Base-by-base conservation (phyloP, 2,113 vertebrate species). In the Syngnathoides biaculeatus region DNA sequence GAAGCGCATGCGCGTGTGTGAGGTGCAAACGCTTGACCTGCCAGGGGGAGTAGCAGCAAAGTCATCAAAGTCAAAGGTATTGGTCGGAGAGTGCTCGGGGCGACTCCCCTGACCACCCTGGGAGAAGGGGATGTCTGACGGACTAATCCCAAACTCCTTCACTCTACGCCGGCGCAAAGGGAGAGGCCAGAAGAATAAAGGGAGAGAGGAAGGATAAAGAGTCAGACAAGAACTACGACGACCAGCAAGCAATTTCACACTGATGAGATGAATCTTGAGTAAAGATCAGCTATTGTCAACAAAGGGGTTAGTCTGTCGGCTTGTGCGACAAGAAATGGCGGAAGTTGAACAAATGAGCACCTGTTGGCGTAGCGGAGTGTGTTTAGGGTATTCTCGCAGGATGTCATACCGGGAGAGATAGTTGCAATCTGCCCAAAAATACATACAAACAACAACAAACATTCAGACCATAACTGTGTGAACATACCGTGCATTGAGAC, bases 141-240 rank as follows among this genome's bases (percentile, higher is more conserved):
- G 97, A 94, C 96, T 98, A 93, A 98, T 98, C 94, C 97, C 97
- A 95, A 98, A 98, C 92, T 98, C 97, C 93, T 98, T 98, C 92
- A 98, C 97, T 95, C 97, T 99, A 93, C 72, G 73, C 35, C 79
- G 90, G 91, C 59, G 55, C 69, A 78, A 80, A 72, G 73, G 75
- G 76, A 82, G 71, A 65, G 79, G 83, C 67, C 69, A 78, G 83
- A 65, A 58, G 74, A 65, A 76, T 67, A 75, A 47, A 48, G 58
- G 78, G 77, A 85, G 77, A 85, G 77, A 83, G 55, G 74, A 63
- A 43, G 75, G 43, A 83, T 35, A 79, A 48, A 82, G 57, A 82
- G 81, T 89, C 73, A 88, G 80, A 75, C 65, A 70, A 17, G 67
- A 81, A 74, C 75, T 79, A 78, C 65, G n/a, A 65, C 78, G 64